A percentile compares a stretch with the other conserved stretches of the same genome.
These are phyloP conservation scores for Lasioglossum albipes DNA, from an alignment of 1,140 invertebrate genomes.

Conservation along the genomic window DNA sequence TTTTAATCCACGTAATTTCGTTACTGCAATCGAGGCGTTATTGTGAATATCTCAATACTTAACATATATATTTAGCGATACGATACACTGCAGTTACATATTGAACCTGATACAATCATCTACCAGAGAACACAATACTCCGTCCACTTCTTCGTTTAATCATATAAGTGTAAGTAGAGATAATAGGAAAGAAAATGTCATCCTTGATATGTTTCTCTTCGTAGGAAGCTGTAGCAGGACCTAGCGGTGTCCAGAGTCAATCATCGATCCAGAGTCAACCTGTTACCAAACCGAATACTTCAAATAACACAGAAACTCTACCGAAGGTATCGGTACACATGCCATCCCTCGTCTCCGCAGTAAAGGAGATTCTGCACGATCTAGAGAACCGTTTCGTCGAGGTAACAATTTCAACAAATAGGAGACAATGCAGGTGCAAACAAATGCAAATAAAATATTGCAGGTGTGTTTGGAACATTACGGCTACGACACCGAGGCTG, in stretches of 20 bases:
- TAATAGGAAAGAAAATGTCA: conserved; percentile 4
- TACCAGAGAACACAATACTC: conserved; percentile 35
- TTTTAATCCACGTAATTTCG: conserved; percentile 28
- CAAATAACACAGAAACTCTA: conserved; percentile 15
- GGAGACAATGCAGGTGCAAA: not conserved
- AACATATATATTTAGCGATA: conserved; percentile 78
- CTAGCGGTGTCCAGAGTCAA: conserved; percentile 44
- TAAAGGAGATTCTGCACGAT: conserved; percentile 90
- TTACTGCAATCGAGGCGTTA: conserved; percentile 9
- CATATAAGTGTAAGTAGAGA: conserved; percentile 52
- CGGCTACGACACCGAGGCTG: conserved; percentile 85
- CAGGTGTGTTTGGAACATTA: conserved; percentile 89
- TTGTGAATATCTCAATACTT: conserved; percentile 24
- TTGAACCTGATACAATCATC: conserved; percentile 79
- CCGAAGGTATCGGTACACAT: conserved; percentile 75
- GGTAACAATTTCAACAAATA: conserved; percentile 69
- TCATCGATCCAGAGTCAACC: not conserved
- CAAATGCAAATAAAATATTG: conserved; percentile 69
- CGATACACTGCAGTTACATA: conserved; percentile 82
- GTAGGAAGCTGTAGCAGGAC: conserved; percentile 50
- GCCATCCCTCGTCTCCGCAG: conserved; percentile 83
- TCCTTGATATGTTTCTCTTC: conserved; percentile 8
- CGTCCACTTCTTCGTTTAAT: conserved; percentile 18
- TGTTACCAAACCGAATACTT: conserved; percentile 21
- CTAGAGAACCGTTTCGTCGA: conserved; percentile 87